Percentiles rank a stretch among this genome's conserved stretches.
Conservation (phyloP, 2,113 vertebrate genomes). For the Labrus mixtus region DNA sequence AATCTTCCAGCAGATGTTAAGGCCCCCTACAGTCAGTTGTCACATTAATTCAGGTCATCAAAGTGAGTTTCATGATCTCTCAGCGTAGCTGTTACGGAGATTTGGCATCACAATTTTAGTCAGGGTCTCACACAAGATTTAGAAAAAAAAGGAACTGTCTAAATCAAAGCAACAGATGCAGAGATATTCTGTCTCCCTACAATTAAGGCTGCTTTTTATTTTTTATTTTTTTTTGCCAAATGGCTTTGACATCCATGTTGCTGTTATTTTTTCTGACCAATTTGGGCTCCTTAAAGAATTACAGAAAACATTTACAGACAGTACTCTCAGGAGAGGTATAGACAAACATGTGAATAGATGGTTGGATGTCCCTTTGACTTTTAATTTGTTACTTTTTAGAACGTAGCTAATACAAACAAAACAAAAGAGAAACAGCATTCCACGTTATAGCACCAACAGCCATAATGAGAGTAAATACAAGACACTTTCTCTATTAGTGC, state of each 20-base stretch:
- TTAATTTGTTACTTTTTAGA: too few species aligned
- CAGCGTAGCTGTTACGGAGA: neutral
- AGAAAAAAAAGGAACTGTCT: neutral
- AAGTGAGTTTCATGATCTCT: neutral
- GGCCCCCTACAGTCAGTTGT: constrained; percentile 16
- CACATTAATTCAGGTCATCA: constrained; percentile 3
- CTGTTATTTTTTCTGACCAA: neutral
- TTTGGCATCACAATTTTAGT: neutral
- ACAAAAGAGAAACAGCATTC: too few species aligned
- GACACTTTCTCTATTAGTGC: too few species aligned
- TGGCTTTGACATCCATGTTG: neutral
- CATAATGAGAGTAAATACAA: too few species aligned
- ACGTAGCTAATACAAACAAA: too few species aligned
- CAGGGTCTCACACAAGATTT: neutral
- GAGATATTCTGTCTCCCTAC: too few species aligned
- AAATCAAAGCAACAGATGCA: neutral
- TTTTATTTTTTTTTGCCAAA: neutral
- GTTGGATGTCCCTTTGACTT: too few species aligned
- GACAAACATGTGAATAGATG: too few species aligned
- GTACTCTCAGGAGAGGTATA: neutral
- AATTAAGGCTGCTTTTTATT: too few species aligned
- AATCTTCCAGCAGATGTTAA: constrained; percentile 29
- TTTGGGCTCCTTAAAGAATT: neutral
- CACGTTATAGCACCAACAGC: too few species aligned
- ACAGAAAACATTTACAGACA: neutral